Evolutionary conservation across 2,797 vertebrate species (phyloP).

Genomic region (Poeciliopsis paucimaculata): DNA sequence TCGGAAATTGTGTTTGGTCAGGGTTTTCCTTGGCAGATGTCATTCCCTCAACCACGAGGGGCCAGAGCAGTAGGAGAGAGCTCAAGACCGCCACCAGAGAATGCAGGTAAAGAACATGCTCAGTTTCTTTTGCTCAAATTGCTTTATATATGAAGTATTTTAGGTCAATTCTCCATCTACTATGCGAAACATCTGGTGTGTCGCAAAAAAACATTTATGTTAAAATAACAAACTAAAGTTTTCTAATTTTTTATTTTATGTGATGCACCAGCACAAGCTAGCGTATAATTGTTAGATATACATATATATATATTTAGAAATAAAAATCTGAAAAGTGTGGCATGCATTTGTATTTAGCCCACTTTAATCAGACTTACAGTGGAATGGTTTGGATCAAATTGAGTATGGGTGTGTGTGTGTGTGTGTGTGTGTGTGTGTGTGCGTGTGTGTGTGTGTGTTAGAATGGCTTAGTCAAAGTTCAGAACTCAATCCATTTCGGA

Average conservation of each 20-base stretch:
- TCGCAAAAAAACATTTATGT: not conserved
- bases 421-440: too few relatives aligned
- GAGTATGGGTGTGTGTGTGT: too few relatives aligned
- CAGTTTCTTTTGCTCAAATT: too few relatives aligned
- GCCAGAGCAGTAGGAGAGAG: constrained; percentile 83
- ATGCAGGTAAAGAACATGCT: constrained; percentile 80
- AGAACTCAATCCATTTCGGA: not conserved
- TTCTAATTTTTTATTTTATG: not conserved
- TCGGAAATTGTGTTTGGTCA: constrained; percentile 55
- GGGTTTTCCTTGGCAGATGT: constrained; percentile 89
- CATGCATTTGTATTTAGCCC: not conserved
- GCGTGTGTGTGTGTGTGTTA: not conserved
- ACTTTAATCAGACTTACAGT: not conserved
- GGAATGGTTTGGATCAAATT: not conserved
- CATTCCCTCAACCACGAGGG: constrained; percentile 85
- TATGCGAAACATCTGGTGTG: not conserved
- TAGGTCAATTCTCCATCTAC: not conserved
- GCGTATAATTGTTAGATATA: not conserved
- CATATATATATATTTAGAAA: not conserved
- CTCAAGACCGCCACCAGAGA: constrained; percentile 86
- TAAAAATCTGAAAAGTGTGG: not conserved
- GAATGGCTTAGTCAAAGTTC: not conserved
- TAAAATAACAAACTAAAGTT: not conserved
- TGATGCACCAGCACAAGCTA: not conserved
- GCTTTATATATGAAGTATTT: not conserved